Conservation (phyloP, 2,797 vertebrate species). For the Vultur gryphus region DNA sequence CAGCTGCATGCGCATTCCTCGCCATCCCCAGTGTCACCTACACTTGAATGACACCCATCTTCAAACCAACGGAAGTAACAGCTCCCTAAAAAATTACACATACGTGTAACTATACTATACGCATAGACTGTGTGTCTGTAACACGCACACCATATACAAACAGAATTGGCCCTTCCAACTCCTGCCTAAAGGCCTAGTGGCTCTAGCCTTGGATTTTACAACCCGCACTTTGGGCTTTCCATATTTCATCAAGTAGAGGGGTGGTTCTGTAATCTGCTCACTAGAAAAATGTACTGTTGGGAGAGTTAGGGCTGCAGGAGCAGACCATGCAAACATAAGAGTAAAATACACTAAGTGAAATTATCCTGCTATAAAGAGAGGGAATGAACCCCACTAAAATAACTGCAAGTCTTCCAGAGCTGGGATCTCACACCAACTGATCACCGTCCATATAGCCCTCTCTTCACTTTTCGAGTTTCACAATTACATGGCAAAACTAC, state of each 20-base stretch:
- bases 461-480: not conserved
- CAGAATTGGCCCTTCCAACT: accelerated
- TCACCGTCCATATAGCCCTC: not conserved
- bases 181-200: not conserved
- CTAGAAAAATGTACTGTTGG: not conserved
- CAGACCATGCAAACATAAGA: not conserved
- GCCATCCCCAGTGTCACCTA: not conserved
- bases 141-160: accelerated
- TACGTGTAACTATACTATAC: accelerated
- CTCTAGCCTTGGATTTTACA: not conserved
- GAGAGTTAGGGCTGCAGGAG: not conserved
- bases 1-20: not conserved
- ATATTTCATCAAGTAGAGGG: not conserved
- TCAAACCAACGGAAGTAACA: not conserved
- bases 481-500: not conserved
- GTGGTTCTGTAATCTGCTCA: not conserved
- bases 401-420: not conserved
- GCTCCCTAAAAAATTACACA: not conserved
- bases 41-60: not conserved
- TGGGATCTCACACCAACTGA: not conserved
- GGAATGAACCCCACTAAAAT: not conserved
- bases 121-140: accelerated
- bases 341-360: not conserved
- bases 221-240: not conserved
- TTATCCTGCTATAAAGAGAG: not conserved